phyloP scores from a whole-genome alignment of 2,113 vertebrate genomes.

The Vulpes vulpes region DNA sequence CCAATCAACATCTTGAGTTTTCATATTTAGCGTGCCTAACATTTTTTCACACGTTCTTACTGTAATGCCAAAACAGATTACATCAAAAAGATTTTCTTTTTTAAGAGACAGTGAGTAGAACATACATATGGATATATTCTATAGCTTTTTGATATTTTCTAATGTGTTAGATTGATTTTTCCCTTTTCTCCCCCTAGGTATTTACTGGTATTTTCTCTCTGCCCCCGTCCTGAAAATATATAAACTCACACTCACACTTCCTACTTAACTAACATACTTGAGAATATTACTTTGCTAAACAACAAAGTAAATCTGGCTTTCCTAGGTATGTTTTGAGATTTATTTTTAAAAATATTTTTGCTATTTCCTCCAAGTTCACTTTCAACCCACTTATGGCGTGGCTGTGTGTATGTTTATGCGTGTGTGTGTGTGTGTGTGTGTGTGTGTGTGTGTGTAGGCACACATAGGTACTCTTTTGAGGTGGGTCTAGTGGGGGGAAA shows the following conservation, averaged over 20 bases:
- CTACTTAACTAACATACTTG: neutral
- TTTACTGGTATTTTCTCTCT: neutral
- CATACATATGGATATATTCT: neutral
- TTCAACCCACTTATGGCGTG: neutral
- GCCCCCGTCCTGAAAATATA: neutral
- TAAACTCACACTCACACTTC: neutral
- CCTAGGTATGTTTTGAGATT: neutral
- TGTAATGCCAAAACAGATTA: neutral
- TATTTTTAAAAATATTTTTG: neutral
- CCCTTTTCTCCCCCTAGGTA: neutral
- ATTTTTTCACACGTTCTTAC: neutral
- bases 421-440: too few species aligned
- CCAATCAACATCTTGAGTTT: neutral
- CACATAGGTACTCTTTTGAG: neutral
- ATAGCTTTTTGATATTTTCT: neutral
- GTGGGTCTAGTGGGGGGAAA: neutral
- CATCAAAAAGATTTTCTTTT: neutral
- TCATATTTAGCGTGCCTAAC: neutral
- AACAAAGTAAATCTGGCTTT: neutral
- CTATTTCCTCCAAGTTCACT: neutral
- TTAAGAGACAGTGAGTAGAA: neutral
- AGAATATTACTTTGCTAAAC: neutral
- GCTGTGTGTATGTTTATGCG: neutral
- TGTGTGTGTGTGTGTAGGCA: neutral
- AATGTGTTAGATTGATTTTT: neutral